Percentiles rank a stretch among this genome's conserved stretches.
Evolutionary conservation across 1,140 invertebrate genomes (phyloP).

Genomic region (Drosophila dunni): DNA sequence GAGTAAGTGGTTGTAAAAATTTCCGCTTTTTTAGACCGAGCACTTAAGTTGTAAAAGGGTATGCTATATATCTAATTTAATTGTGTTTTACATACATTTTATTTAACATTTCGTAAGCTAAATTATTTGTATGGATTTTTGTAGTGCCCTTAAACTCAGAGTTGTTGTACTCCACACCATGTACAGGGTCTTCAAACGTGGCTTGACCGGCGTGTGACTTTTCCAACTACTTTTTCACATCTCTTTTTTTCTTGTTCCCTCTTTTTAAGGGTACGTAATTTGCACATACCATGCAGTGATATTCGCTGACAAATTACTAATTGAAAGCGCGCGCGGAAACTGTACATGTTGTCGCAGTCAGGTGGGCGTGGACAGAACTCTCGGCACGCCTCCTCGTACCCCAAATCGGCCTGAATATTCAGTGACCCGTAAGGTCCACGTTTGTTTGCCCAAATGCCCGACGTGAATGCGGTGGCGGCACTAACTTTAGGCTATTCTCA

Average conservation of each 20-base stretch:
- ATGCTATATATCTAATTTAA: too few species aligned
- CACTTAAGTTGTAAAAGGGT: too few species aligned
- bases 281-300: conserved; percentile 54
- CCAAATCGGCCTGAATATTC: conserved; percentile 65
- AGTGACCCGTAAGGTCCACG: conserved; percentile 74
- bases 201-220: too few species aligned
- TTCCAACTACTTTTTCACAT: neutral
- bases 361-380: conserved; percentile 28
- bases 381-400: conserved; percentile 23
- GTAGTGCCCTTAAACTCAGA: too few species aligned
- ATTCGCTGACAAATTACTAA: conserved; percentile 77
- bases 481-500: conserved; percentile 51
- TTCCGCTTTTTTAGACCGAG: neutral
- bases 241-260: conserved; percentile 6
- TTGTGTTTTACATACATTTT: too few species aligned
- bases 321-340: conserved; percentile 70
- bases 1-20: conserved; percentile 38
- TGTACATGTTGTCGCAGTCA: conserved; percentile 50
- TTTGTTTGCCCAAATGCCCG: conserved; percentile 78
- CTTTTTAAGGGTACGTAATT: conserved; percentile 58
- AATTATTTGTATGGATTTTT: too few species aligned
- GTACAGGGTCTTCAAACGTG: too few species aligned
- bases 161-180: too few species aligned
- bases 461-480: conserved; percentile 52
- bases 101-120: too few species aligned